Conservation (phyloP, 2,888 invertebrate species). For the Acanthoscelides obtectus region DNA sequence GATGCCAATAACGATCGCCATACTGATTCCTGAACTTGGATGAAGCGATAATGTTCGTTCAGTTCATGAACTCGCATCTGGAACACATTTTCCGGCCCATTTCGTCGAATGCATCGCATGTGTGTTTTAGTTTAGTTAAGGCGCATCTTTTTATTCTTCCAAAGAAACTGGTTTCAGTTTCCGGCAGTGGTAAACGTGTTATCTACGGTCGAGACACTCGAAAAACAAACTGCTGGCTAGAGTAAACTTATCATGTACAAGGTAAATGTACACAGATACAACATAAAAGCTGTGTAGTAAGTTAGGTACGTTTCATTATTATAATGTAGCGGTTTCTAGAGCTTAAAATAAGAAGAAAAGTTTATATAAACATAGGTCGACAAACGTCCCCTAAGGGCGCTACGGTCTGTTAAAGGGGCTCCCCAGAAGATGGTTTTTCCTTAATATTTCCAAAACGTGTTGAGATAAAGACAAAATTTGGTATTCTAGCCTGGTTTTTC, state of each 20-base stretch:
- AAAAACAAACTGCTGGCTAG: not conserved
- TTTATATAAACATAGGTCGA: too few relatives aligned
- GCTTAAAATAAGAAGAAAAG: too few relatives aligned
- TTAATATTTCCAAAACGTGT: too few relatives aligned
- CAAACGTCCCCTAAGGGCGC: too few relatives aligned
- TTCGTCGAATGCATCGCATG: not conserved
- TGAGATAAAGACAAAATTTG: too few relatives aligned
- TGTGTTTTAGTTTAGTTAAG: not conserved
- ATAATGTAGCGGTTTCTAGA: too few relatives aligned
- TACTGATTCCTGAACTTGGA: not conserved
- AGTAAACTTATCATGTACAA: not conserved
- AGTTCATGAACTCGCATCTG: not conserved
- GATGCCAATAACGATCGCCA: not conserved
- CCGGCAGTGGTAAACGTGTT: not conserved
- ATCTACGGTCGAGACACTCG: not conserved
- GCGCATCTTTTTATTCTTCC: not conserved
- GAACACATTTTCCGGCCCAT: not conserved
- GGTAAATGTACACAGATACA: not conserved
- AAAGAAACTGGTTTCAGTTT: not conserved
- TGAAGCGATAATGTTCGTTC: not conserved
- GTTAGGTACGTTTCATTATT: not conserved
- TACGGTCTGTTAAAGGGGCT: too few relatives aligned
- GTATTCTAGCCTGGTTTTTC: too few relatives aligned
- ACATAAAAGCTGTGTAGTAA: not conserved
- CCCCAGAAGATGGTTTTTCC: too few relatives aligned